phyloP scores from a whole-genome alignment of 30 jellyfish, hydroid and myxozoan species.

The Cassiopea xamachana region DNA sequence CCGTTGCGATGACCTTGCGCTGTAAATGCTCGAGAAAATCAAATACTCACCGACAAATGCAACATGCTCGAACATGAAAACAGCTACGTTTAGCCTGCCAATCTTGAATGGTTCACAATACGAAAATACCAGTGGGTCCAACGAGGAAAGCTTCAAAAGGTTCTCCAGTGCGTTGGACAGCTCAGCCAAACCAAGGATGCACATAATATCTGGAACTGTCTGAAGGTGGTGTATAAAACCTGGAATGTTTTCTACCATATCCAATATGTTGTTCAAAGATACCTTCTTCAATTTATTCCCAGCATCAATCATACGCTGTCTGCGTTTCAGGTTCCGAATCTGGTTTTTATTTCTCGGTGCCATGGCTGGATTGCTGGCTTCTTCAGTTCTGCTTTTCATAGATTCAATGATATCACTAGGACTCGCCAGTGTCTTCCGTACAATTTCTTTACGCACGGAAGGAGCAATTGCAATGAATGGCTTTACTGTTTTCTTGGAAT shows the following conservation, averaged over 20 bases:
- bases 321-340: conserved; percentile 87
- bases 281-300: conserved; percentile 49
- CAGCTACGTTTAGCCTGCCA: conserved; percentile 75
- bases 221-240: conserved; percentile 79
- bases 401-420: conserved; percentile 90
- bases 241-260: conserved; percentile 74
- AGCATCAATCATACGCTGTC: conserved; percentile 77
- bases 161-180: conserved; percentile 66
- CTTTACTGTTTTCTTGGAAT: conserved; percentile 70
- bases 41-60: conserved; percentile 74
- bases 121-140: conserved; percentile 80
- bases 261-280: conserved; percentile 57
- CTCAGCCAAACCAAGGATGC: conserved; percentile 84
- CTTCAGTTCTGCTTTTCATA: conserved; percentile 71
- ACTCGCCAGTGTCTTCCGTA: conserved; percentile 54
- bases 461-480: conserved; percentile 94
- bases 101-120: conserved; percentile 87
- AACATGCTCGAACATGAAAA: conserved; percentile 76
- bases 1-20: background rate
- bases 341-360: conserved; percentile 90
- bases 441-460: conserved; percentile 91
- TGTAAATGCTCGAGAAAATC: background rate
- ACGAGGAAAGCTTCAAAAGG: conserved; percentile 61
- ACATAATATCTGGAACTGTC: conserved; percentile 78
- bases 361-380: conserved; percentile 83